Evolutionary conservation across 2,797 vertebrate genomes (phyloP), one percentile per base, ranked within the genome.

Genomic region (Dallia pectoralis): DNA sequence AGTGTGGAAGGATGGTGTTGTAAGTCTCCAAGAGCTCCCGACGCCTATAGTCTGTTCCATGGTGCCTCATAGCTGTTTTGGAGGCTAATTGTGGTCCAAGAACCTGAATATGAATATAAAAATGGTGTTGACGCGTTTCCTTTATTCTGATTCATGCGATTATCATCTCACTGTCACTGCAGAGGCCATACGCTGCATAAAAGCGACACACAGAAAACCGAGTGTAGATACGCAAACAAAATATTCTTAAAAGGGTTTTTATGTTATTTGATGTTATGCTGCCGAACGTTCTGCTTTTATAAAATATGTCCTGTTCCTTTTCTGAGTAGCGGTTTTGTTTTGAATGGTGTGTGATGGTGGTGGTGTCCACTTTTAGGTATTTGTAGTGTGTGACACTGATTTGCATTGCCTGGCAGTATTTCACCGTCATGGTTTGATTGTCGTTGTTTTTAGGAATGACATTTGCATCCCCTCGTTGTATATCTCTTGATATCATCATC

Each of bases 321-420:
- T 74, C 82, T 84, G 72, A 81, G 84, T 84, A 75, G 67, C 63
- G 71, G 65, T 90, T 88, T 87, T 85, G 80, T 88, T 88, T 82
- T 86, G 86, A 85, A 86, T 87, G 86, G 51, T 64, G 86, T 85
- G 86, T 88, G 79, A 84, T 79, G 79, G 83, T 86, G 79, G 83
- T 86, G 88, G 85, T 70, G 83, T 87, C 84, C 88, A 88, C 85
- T 88, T 86, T 36, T 73, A 90, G 89, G 83, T 87, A 79, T 87
- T 70, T 83, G 79, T 85, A 77, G 77, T 86, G 85, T 91, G 88
- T 47, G 81, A 88, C 89, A 89, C 88, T 89, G 88, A 90, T 85
- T 87, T 88, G 81, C 79, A 89, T 89, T 89, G 88, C 86, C 84
- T 81, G 88, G 86, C 84, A 86, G 87, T 91, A 85, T 91, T 90